phyloP scores from a whole-genome alignment of 2,797 vertebrate genomes.

The Numenius phaeopus region DNA sequence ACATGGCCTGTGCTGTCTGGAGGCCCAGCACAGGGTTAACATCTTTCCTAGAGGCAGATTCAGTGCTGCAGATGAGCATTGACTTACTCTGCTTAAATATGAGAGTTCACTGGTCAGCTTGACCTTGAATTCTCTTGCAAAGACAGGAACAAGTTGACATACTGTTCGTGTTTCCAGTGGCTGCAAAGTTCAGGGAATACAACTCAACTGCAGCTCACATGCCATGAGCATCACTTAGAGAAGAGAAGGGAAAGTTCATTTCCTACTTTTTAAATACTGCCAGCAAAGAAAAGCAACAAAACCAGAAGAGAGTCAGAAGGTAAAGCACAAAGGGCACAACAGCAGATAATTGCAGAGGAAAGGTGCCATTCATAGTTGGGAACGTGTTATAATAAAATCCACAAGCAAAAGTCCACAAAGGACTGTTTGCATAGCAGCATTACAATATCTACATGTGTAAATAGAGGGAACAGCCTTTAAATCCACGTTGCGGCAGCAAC shows the following conservation, averaged over 20 bases:
- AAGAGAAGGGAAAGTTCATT: conserved; percentile 48
- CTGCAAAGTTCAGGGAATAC: conserved; percentile 57
- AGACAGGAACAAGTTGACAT: conserved; percentile 43
- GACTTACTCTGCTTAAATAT: conserved; percentile 24
- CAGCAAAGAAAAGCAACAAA: conserved; percentile 30
- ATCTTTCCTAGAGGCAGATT: conserved; percentile 25
- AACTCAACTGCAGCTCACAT: background rate
- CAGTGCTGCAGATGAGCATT: background rate
- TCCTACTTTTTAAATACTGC: conserved; percentile 37
- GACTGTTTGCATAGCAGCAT: conserved; percentile 62
- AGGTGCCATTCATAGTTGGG: conserved; percentile 37
- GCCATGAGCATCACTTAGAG: background rate
- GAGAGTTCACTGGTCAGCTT: conserved; percentile 65
- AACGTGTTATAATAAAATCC: conserved; percentile 59
- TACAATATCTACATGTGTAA: conserved; percentile 69
- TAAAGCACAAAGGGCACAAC: conserved; percentile 48
- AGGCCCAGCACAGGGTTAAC: conserved; percentile 60
- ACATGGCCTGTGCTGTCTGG: background rate
- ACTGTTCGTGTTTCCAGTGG: conserved; percentile 41
- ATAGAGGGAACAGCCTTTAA: conserved; percentile 51
- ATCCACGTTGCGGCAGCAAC: background rate
- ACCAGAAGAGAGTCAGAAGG: background rate
- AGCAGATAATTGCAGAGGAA: conserved; percentile 27
- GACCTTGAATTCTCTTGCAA: conserved; percentile 60
- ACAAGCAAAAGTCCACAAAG: conserved; percentile 64